These are phyloP conservation scores for Horisme vitalbata DNA, from an alignment of 2,888 invertebrate species.

Conservation along the genomic window DNA sequence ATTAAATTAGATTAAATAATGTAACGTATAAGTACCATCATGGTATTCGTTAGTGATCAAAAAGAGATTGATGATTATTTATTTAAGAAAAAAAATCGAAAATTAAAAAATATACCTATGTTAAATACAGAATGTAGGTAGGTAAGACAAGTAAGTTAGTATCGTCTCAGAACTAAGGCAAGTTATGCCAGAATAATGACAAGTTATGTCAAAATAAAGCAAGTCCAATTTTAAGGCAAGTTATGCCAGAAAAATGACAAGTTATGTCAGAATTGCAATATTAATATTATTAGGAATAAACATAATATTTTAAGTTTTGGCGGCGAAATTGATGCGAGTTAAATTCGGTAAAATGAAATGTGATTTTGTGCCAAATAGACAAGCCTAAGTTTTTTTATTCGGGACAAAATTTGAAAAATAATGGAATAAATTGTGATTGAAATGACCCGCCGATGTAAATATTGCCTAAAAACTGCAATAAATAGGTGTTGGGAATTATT, in stretches of 20 bases:
- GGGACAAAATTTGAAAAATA: constrained; percentile 69
- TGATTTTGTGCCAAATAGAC: constrained; percentile 81
- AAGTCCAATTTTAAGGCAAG: too few relatives aligned
- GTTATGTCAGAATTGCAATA: constrained; percentile 40
- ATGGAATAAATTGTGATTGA: constrained; percentile 38
- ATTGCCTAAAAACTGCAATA: constrained; percentile 44
- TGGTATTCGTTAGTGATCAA: constrained; percentile 11
- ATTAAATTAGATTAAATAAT: background rate
- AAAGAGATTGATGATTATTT: constrained; percentile 10
- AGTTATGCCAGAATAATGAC: constrained; percentile 49
- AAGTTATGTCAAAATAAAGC: constrained; percentile 16
- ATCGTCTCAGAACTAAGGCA: constrained; percentile 47
- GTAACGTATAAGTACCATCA: background rate
- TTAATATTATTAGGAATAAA: constrained; percentile 35
- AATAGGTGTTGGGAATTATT: constrained; percentile 60
- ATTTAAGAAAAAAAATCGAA: background rate
- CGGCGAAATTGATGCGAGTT: constrained; percentile 28
- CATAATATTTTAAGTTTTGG: constrained; percentile 16
- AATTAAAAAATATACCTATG: constrained; percentile 7
- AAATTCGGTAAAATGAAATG: constrained; percentile 34
- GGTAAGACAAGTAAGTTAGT: too few relatives aligned
- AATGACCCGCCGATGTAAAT: constrained; percentile 64
- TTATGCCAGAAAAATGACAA: constrained; percentile 28
- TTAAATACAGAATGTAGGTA: too few relatives aligned
- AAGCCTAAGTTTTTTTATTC: constrained; percentile 58